Evolutionary conservation across 2,113 vertebrate genomes (phyloP), one percentile per base, ranked within the genome.

Genomic region (Motacilla alba): DNA sequence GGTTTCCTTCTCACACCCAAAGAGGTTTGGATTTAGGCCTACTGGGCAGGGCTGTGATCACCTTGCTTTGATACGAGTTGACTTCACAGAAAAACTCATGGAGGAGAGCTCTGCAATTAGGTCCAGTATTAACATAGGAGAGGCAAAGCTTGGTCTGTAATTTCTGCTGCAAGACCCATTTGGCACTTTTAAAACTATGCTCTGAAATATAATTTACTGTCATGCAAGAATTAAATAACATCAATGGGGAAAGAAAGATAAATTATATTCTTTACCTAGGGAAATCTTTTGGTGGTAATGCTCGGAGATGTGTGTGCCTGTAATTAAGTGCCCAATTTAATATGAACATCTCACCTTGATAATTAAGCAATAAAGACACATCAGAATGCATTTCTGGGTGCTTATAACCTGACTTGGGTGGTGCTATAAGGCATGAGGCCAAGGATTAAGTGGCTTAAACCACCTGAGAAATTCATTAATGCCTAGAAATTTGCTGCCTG

Each of bases 351-450:
- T 98, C 94, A 97, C 95, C 94, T 98, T 96, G 93, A 79, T 97
- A 97, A 97, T 98, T 98, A 97, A 97, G 96, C 96, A 98, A 97
- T 98, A 94, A 98, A 94, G 89, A 19, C 90, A 87, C 88, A 97
- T 93, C 94, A 98, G 74, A 96, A 43, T 95, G 78, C 52, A 66
- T 95, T 98, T 97, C 94, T 97, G 76, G 94, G 83, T 14, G 80
- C 94, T 97, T 96, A 93, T 89, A 95, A 60, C 79, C 21, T 90
- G 78, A 72, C 75, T 96, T 93, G 59, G 84, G 87, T 96, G 46
- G 49, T 87, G 44, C 79, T 79, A 2, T 84, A 97, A 95, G 93
- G 58, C 69, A 77, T 39, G 68, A 95, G 91, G 94, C 90, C 94
- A 95, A 97, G 97, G 96, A 97, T 96, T 93, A 96, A 98, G 88